Conservation (phyloP, 1,140 invertebrate genomes). For the Phthorimaea operculella region DNA sequence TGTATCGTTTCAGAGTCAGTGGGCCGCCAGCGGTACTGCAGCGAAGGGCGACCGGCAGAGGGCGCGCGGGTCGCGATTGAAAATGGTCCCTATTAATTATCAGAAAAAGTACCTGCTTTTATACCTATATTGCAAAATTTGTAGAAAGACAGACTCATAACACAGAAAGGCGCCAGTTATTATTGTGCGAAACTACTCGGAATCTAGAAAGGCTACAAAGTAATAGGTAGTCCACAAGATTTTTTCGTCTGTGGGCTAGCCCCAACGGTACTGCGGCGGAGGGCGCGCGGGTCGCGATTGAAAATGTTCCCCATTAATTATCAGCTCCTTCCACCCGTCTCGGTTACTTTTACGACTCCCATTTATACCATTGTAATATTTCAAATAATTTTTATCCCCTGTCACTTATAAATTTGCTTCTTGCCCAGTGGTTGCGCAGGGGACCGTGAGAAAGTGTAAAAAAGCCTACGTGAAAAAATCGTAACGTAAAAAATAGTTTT, state of each 20-base stretch:
- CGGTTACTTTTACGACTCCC: conserved; percentile 1
- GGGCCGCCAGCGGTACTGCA: not conserved
- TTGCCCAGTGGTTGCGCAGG: too few species aligned
- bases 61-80: conserved; percentile 22
- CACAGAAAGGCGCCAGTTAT: too few species aligned
- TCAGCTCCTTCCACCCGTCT: conserved; percentile 12
- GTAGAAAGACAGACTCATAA: too few species aligned
- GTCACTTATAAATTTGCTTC: not conserved
- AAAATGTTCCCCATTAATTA: conserved; percentile 34
- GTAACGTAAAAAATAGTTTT: too few species aligned
- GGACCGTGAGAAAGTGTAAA: not conserved
- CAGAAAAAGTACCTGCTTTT: too few species aligned
- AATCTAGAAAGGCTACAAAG: too few species aligned
- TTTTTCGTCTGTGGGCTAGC: not conserved
- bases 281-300: conserved; percentile 21
- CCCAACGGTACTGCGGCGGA: not conserved
- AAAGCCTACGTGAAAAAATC: too few species aligned
- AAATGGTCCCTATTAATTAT: conserved; percentile 34
- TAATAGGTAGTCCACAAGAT: too few species aligned
- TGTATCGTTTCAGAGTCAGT: too few species aligned
- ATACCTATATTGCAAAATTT: too few species aligned
- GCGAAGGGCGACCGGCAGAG: too few species aligned
- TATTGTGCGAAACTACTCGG: too few species aligned
- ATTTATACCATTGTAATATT: conserved; percentile 6
- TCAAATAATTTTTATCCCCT: not conserved